Conservation (phyloP, 2,797 vertebrate species). For the Clarias platycephalus region DNA sequence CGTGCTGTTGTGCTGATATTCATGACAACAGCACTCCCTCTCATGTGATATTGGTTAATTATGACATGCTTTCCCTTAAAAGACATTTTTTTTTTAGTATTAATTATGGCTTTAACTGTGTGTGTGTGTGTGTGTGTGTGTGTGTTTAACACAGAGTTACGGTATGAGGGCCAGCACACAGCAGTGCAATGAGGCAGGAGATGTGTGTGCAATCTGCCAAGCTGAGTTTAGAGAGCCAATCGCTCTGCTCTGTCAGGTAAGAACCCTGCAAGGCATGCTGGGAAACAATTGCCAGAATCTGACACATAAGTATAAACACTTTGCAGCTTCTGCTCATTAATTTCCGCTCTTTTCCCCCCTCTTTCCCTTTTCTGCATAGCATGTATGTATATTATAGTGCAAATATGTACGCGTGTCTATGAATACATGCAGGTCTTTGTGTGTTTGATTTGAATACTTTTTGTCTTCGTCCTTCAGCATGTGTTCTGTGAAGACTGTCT, state of each 20-base stretch:
- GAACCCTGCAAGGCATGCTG: slow-evolving; percentile 12
- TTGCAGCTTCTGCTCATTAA: no score
- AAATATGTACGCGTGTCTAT: no score
- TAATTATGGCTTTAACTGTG: not conserved
- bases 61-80: no score
- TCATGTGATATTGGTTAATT: no score
- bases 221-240: slow-evolving; percentile 91
- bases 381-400: no score
- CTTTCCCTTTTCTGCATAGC: no score
- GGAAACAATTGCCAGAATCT: slow-evolving; percentile 5
- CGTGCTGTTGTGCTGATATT: no score
- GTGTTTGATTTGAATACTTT: not conserved
- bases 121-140: not conserved
- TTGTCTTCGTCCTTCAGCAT: slow-evolving; percentile 74
- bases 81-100: no score
- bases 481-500: slow-evolving; percentile 98
- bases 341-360: fast-evolving
- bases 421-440: not conserved
- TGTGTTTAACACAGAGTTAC: slow-evolving; percentile 76
- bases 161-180: slow-evolving; percentile 90
- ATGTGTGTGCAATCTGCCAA: slow-evolving; percentile 96
- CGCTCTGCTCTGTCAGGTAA: slow-evolving; percentile 93
- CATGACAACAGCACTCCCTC: no score
- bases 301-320: not conserved
- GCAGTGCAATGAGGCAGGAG: slow-evolving; percentile 92